Base-by-base conservation (phyloP, 92 coral and sea anemone genomes). In the Phymanthus crucifer region DNA sequence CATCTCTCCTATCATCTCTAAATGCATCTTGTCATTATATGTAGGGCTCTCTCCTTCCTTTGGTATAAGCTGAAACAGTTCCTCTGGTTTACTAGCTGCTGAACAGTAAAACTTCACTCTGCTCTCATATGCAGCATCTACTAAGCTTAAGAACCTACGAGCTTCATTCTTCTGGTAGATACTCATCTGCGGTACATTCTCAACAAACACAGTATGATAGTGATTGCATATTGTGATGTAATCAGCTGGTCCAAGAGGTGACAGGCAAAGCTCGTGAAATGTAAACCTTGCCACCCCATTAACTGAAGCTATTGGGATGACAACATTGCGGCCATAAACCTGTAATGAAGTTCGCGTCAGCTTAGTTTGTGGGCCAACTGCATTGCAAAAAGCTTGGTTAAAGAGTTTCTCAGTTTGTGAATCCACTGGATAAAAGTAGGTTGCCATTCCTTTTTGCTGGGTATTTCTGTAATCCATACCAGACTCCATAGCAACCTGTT, bases 121-220 rank as follows among this genome's bases (percentile, higher is more conserved):
- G 57, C 95, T 91, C 73, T 91, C 95, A 68, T 91, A 91, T 1
- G 86, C 93, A n/a, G 95, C 95, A 71, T 91, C 95, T 16, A 91
- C 83, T 79, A 91, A 91, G 68, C 95, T 91, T 34, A 91, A 71
- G 47, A 91, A 80, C 74, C 95, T 61, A 50, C 93, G 64, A 27
- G 93, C 95, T 73, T 91, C 95, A 64, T 91, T 91, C 83, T 90
- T 89, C 78, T 89, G 92, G 84, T 85, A 86, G n/a, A 91, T 91
- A 78, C 64, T 86, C 95, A 91, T 78, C 73, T 89, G 93, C 4
- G 95, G 95, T 24, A 91, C 89, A 46, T 89, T 87, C 36, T 91
- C 95, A 70, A 91, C 71, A 45, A 91, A 91, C 18, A 91, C 57
- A 11, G 95, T 91, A 76, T 89, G 85, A 74, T 84, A 91, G 32